Conservation (phyloP, 1,140 invertebrate species). For the Araneus ventricosus region DNA sequence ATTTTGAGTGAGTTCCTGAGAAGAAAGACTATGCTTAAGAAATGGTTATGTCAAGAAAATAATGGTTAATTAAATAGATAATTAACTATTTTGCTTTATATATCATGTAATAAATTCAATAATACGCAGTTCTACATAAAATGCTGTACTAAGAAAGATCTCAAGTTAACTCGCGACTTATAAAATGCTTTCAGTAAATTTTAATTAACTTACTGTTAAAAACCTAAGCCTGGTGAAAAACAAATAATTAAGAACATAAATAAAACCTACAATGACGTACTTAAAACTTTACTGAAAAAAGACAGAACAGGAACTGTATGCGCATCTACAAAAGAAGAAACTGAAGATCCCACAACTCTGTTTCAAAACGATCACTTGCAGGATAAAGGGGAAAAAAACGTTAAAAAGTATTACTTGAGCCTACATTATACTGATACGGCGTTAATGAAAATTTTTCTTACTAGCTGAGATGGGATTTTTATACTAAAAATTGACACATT, state of each 20-base stretch:
- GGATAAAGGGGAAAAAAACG: background rate
- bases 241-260: background rate
- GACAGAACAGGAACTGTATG: background rate
- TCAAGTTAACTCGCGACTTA: background rate
- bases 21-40: background rate
- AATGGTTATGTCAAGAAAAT: too few species aligned
- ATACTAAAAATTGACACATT: too few species aligned
- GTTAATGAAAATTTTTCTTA: background rate
- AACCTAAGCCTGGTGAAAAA: background rate
- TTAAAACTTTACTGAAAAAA: constrained; percentile 12
- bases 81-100: background rate
- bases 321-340: background rate
- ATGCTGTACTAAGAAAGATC: background rate
- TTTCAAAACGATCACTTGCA: background rate
- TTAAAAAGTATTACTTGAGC: constrained; percentile 15
- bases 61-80: background rate
- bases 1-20: too few species aligned
- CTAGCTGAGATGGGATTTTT: background rate
- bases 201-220: constrained; percentile 32
- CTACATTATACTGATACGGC: background rate
- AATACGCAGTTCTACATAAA: background rate
- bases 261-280: constrained; percentile 11
- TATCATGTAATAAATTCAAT: background rate
- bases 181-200: background rate
- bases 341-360: background rate